phyloP scores from a whole-genome alignment of 2,797 vertebrate genomes.

The Decapterus maruadsi region DNA sequence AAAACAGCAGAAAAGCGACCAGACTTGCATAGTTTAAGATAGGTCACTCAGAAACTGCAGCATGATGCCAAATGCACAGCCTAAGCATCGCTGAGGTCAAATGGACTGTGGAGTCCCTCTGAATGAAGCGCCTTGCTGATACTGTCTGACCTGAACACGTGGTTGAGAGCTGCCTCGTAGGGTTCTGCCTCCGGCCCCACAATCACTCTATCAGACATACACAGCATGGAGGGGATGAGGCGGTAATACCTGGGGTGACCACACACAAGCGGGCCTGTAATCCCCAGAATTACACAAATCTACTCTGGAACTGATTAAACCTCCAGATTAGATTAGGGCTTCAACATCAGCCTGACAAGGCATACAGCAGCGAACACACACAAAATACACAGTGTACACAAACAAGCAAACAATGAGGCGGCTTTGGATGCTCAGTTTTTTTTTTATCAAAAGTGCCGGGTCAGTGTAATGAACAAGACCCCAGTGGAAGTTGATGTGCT shows the following conservation, averaged over 20 bases:
- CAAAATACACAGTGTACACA: constrained; percentile 39
- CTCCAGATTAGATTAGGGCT: constrained; percentile 80
- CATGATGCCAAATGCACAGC: constrained; percentile 9
- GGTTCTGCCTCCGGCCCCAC: constrained; percentile 38
- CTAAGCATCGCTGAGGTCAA: constrained; percentile 2
- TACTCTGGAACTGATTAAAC: constrained; percentile 82
- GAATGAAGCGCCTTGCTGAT: constrained; percentile 25
- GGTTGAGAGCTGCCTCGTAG: constrained; percentile 22
- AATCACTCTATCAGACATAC: constrained; percentile 57
- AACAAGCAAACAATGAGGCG: constrained; percentile 28
- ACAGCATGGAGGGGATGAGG: constrained; percentile 67
- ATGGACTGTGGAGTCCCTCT: constrained; percentile 3
- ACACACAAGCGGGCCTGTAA: constrained; percentile 76
- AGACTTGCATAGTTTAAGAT: not conserved
- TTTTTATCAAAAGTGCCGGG: constrained; percentile 11
- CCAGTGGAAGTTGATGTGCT: not conserved
- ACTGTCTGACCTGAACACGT: constrained; percentile 21
- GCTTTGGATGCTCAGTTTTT: constrained; percentile 28
- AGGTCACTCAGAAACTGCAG: constrained; percentile 7
- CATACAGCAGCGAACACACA: constrained; percentile 34
- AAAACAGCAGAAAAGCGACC: no score
- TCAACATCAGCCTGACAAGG: constrained; percentile 61
- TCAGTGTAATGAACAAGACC: constrained; percentile 2
- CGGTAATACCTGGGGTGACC: constrained; percentile 76
- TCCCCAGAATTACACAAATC: constrained; percentile 84